Base-by-base conservation (phyloP, 2,888 invertebrate species). In the Phania funesta region DNA sequence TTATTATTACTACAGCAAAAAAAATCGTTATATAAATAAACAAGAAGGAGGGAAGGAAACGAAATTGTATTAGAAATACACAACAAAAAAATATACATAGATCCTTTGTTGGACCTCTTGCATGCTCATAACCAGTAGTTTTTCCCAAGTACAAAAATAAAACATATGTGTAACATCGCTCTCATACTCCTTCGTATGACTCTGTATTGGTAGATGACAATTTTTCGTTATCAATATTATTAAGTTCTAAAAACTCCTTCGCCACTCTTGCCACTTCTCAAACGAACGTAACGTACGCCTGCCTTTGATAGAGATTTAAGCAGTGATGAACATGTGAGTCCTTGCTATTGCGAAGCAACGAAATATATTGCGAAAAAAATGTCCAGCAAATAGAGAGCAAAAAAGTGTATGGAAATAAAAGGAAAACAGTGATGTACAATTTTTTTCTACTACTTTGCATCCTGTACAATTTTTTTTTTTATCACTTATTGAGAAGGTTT, bases 301-400 rank as follows among this genome's bases (percentile, higher is more conserved):
- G 26, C 35, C 52, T 73, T 67, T 62, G 78, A 86, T 86, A 84
- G 80, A 83, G 80, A 81, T 84, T 84, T 83, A 60, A 80, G 70
- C 62, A 80, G 83, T 84, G 84, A 84, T 84, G 85, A 83, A 76
- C 82, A 74, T 76, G 58, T 70, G 54, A 44, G 75, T 68, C 41
- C 58, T 41, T 29, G 52, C 26, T 67, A 35, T 22, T 9, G 35
- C 9, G 26, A 35, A 41, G 62, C n/a, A 9, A 46, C 13, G 54
- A 24, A 20, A 52, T n/a, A 38, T 9, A 18, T 9, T 18, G 5
- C 13, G 13, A 67, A 64, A 41, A 56, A 13, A n/a, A n/a, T n/a
- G 9, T 52, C 35, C 52, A 67, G 41, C 38, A 54, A 73, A 48
- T 32, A 68, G 46, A 46, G 20, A 46, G 22, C 52, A 64, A 44